Evolutionary conservation across 2,113 vertebrate genomes (phyloP), one percentile per base, ranked within the genome.

Genomic region (Chloropsis hardwickii): DNA sequence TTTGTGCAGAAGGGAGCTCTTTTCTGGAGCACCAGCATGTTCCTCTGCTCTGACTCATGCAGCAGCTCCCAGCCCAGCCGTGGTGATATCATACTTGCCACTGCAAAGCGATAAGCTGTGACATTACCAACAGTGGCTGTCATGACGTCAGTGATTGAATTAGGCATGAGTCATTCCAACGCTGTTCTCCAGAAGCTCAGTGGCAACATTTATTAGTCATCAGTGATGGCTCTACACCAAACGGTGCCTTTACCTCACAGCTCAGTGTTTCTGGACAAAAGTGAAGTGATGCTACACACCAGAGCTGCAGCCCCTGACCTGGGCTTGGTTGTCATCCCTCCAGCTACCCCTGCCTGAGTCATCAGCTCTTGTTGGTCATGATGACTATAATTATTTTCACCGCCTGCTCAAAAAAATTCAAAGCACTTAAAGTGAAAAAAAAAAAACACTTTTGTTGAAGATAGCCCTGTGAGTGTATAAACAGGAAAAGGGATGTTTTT

Each of bases 91-190:
- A 95, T 82, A 85, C 88, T 94, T 65, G 77, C 86, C 85, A 78
- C 88, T 65, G 92, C 72, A 81, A 86, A 95, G 74, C 81, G 91
- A 97, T 95, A 81, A 96, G 87, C 94, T 88, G 90, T 86, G 92
- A 94, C 82, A 77, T 94, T 96, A 94, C 78, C 94, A 96, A 84
- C 95, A 84, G 61, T 39, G 90, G 86, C 78, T 88, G 91, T 84
- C 92, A 97, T 97, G 90, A 89, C 60, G 89, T 95, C 94, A 96
- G 86, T 95, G 82, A 92, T 88, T 71, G 66, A 86, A 96, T 97
- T 86, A 90, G 89, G 57, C 58, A 45, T 95, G 96, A 97, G 71
- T 97, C 96, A 95, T 48, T 50, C 76, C 2, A 80, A 42, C 25
- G 19, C 82, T 79, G 31, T 22, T 81, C 95, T 95, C 90, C 92